These are phyloP conservation scores for Saccostrea cuccullata DNA, from an alignment of 1,140 invertebrate genomes.

Conservation along the genomic window DNA sequence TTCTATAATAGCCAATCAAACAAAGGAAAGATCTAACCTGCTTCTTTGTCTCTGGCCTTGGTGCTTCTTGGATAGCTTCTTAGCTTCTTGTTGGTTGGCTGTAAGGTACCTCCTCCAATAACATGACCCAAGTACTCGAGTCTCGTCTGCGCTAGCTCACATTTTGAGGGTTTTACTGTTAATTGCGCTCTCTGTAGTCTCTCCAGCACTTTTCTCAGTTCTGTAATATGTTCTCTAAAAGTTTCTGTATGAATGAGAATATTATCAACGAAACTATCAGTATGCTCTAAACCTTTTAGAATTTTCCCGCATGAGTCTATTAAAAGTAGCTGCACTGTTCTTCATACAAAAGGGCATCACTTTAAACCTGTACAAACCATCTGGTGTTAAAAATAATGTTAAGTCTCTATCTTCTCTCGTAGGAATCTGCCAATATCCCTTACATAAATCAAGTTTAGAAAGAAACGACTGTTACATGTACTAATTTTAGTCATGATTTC, in stretches of 20 bases:
- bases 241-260: too few relatives aligned
- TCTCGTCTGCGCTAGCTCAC: too few relatives aligned
- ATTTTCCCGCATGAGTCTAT: conserved; percentile 42
- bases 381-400: conserved; percentile 37
- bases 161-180: not conserved
- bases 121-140: too few relatives aligned
- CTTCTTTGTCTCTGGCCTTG: too few relatives aligned
- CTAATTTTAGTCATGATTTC: conserved; percentile 41
- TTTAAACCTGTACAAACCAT: not conserved
- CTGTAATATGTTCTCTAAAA: too few relatives aligned
- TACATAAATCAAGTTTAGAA: conserved; percentile 34
- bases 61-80: too few relatives aligned
- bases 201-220: too few relatives aligned
- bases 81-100: too few relatives aligned
- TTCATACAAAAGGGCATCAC: conserved; percentile 38
- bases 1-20: too few relatives aligned
- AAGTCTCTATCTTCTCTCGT: not conserved
- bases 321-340: conserved; percentile 39
- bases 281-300: not conserved
- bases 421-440: conserved; percentile 48
- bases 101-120: not conserved
- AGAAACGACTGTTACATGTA: conserved; percentile 29
- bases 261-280: too few relatives aligned
- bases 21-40: too few relatives aligned
- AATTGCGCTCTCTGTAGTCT: too few relatives aligned